These are phyloP conservation scores for Diuraphis noxia DNA, from an alignment of 1,140 invertebrate genomes.

Conservation along the genomic window DNA sequence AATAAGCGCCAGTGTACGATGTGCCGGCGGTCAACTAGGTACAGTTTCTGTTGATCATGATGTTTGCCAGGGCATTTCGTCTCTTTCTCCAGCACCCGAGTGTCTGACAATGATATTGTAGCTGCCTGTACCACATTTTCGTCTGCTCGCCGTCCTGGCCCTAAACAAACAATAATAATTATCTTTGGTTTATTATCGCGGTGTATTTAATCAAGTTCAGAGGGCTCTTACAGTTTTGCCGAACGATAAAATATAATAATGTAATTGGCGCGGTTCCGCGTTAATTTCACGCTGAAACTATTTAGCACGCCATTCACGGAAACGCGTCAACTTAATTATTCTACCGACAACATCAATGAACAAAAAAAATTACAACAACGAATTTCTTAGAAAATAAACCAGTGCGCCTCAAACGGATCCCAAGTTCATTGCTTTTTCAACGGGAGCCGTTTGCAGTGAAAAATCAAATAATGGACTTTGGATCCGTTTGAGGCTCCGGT, in stretches of 20 bases:
- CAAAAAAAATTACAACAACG: too few species aligned
- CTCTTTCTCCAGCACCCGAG: conserved; percentile 88
- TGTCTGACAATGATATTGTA: conserved; percentile 87
- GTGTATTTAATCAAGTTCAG: too few species aligned
- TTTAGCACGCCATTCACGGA: background rate
- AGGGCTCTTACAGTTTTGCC: background rate
- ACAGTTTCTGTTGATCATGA: conserved; percentile 84
- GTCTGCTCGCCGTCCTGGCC: conserved; percentile 84
- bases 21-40: background rate
- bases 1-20: too few species aligned
- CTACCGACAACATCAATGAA: too few species aligned
- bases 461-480: too few species aligned
- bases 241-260: background rate
- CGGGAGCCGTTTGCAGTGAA: too few species aligned
- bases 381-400: too few species aligned
- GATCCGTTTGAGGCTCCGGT: too few species aligned
- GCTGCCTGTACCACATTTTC: conserved; percentile 82
- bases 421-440: too few species aligned
- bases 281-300: background rate
- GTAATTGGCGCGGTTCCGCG: background rate
- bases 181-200: background rate
- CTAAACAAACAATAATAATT: conserved; percentile 65
- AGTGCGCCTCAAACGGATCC: too few species aligned
- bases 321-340: too few species aligned
- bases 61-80: conserved; percentile 89